Percentiles rank a stretch among this genome's conserved stretches.
These are phyloP conservation scores for Numida meleagris DNA, from an alignment of 2,113 vertebrate genomes.

Conservation along the genomic window DNA sequence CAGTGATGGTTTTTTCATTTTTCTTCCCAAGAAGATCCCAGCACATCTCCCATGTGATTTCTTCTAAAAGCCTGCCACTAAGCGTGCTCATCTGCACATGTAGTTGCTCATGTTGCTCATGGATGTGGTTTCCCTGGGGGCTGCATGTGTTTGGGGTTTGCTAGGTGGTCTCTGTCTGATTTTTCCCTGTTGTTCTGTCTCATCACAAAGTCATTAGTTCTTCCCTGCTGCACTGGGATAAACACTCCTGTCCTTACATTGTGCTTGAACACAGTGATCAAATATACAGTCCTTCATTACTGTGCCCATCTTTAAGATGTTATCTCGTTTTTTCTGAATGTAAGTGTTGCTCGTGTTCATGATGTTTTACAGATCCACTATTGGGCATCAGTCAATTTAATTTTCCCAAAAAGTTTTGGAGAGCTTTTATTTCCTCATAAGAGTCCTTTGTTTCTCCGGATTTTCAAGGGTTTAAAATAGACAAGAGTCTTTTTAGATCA, in stretches of 20 bases:
- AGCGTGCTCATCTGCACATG: accelerated
- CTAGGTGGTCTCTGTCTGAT: background rate
- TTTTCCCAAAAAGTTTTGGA: background rate
- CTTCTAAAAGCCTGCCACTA: background rate
- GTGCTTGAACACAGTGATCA: background rate
- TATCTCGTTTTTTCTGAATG: background rate
- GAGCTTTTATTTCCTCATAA: background rate
- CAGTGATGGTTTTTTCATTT: accelerated
- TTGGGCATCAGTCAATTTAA: background rate
- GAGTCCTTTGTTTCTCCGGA: background rate
- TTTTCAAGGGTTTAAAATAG: background rate
- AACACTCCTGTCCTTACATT: accelerated
- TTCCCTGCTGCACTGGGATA: background rate
- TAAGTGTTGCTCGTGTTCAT: background rate
- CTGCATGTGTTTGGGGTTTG: background rate
- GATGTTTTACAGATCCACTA: background rate
- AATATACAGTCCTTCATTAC: background rate
- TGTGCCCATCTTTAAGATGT: background rate
- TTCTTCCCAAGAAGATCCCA: background rate
- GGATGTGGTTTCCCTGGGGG: accelerated
- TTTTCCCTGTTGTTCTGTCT: background rate
- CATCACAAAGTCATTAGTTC: background rate
- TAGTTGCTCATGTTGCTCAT: accelerated
- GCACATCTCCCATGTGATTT: background rate
- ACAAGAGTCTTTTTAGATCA: background rate